These are phyloP conservation scores for Bostrychus sinensis DNA, from an alignment of 2,113 vertebrate genomes.

Conservation along the genomic window DNA sequence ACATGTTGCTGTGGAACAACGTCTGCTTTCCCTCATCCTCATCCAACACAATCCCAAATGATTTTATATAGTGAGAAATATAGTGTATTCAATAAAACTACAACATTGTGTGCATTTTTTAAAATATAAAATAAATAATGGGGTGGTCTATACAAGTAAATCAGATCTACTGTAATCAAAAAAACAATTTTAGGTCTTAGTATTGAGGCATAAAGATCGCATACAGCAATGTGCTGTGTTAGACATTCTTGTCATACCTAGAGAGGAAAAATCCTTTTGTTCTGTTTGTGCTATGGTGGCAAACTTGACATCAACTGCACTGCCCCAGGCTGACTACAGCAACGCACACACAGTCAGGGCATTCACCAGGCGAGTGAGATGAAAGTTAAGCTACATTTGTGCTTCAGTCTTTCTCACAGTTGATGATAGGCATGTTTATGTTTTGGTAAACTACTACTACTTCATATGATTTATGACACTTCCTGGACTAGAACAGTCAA, in stretches of 20 bases:
- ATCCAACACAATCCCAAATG: conserved; percentile 41
- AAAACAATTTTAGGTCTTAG: not conserved
- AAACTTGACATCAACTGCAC: conserved; percentile 55
- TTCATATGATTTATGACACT: not conserved
- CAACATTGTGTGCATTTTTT: not conserved
- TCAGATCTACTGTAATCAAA: not conserved
- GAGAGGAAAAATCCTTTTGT: conserved; percentile 63
- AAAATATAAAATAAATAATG: not conserved
- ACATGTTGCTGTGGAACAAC: conserved; percentile 18
- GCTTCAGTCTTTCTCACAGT: not conserved
- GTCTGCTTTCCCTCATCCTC: conserved; percentile 18
- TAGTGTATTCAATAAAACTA: not conserved
- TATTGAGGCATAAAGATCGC: conserved; percentile 40
- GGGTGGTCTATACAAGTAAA: not conserved
- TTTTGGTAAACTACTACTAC: not conserved
- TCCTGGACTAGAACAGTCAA: not conserved
- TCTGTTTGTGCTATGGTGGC: conserved; percentile 63
- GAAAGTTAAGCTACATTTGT: conserved; percentile 19
- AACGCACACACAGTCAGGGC: conserved; percentile 24
- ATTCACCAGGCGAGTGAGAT: conserved; percentile 1
- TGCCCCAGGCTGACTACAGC: conserved; percentile 24
- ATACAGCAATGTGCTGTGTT: conserved; percentile 66
- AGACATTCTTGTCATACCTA: conserved; percentile 75
- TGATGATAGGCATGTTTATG: not conserved
- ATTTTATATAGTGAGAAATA: conserved; percentile 22